Conservation (phyloP, 2,888 invertebrate genomes). For the Anodontia alba region DNA sequence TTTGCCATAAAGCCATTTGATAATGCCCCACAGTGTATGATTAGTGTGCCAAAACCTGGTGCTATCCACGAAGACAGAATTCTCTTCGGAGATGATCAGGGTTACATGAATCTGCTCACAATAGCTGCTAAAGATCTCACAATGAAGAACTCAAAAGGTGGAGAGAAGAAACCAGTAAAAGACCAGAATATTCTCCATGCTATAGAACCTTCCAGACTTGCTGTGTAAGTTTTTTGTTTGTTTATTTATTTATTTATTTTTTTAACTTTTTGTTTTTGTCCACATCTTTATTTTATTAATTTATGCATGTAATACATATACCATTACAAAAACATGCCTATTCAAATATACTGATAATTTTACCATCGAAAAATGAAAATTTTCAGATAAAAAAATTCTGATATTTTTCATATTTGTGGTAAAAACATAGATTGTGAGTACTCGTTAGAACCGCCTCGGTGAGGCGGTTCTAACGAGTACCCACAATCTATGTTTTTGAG, state of each 20-base stretch:
- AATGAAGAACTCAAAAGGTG: conserved; percentile 79
- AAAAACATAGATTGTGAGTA: too few relatives aligned
- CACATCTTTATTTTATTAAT: too few relatives aligned
- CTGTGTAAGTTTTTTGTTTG: conserved; percentile 80
- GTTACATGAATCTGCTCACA: conserved; percentile 80
- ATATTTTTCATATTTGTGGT: too few relatives aligned
- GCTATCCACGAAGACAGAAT: conserved; percentile 77
- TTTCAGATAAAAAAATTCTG: too few relatives aligned
- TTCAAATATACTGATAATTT: too few relatives aligned
- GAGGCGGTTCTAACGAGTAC: too few relatives aligned
- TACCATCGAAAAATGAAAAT: too few relatives aligned
- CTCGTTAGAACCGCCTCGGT: too few relatives aligned
- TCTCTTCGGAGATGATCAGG: conserved; percentile 83
- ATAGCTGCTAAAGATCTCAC: conserved; percentile 81
- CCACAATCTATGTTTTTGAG: too few relatives aligned
- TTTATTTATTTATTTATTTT: neutral
- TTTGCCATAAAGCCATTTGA: conserved; percentile 83
- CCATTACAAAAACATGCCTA: too few relatives aligned
- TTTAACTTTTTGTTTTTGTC: too few relatives aligned
- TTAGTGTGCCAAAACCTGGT: conserved; percentile 72
- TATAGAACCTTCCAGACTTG: conserved; percentile 79
- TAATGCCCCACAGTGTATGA: conserved; percentile 82
- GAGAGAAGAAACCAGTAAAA: conserved; percentile 68
- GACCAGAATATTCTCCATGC: conserved; percentile 66
- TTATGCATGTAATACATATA: too few relatives aligned